These are phyloP conservation scores for Parthenolecanium corni DNA, from an alignment of 2,888 invertebrate species.

Conservation along the genomic window DNA sequence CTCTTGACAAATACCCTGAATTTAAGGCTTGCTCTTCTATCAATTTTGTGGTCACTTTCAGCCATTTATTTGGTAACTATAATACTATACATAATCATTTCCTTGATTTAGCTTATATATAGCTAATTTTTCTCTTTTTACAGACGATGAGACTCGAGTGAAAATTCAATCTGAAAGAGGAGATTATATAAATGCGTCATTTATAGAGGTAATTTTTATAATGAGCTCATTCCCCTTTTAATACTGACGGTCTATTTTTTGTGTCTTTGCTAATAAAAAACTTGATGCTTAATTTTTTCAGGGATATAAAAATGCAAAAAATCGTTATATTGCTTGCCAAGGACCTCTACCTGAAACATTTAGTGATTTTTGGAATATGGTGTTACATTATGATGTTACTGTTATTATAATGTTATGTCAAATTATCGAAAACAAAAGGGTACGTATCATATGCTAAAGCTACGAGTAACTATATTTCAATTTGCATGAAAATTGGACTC, in stretches of 20 bases:
- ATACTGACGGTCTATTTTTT: no score
- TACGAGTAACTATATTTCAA: not conserved
- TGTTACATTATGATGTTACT: constrained; percentile 54
- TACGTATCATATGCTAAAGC: not conserved
- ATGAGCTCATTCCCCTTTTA: no score
- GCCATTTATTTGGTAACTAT: no score
- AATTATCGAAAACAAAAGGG: constrained; percentile 48
- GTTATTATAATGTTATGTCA: constrained; percentile 61
- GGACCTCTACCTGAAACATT: constrained; percentile 56
- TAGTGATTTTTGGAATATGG: constrained; percentile 65
- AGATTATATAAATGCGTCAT: constrained; percentile 26
- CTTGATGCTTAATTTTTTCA: no score
- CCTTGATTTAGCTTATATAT: no score
- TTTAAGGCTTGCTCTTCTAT: no score
- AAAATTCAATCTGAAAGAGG: not conserved
- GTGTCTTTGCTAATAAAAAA: no score
- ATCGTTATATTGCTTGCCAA: constrained; percentile 63
- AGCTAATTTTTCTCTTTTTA: not conserved
- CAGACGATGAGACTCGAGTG: constrained; percentile 3
- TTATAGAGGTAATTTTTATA: constrained; percentile 11
- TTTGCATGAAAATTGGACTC: not conserved
- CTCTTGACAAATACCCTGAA: no score
- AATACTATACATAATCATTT: no score
- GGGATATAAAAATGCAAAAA: constrained; percentile 33
- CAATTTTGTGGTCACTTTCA: no score